These are phyloP conservation scores for Serinus canaria DNA, from an alignment of 2,113 vertebrate genomes.

Conservation along the genomic window DNA sequence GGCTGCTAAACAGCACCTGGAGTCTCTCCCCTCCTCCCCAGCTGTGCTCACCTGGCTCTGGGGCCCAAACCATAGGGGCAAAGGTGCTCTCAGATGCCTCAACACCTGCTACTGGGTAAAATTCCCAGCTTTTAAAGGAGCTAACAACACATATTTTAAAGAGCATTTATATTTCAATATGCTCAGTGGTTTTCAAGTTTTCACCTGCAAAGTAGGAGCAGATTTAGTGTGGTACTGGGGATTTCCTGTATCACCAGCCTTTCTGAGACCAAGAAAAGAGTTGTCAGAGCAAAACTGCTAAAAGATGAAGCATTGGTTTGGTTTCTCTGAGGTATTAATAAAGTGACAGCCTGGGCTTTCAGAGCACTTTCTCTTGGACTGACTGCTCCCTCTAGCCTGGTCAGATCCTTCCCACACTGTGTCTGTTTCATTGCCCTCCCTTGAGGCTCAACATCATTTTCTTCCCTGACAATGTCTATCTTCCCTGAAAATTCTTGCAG, in stretches of 20 bases:
- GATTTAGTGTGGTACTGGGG: background rate
- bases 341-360: background rate
- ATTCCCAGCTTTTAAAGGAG: background rate
- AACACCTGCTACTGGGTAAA: background rate
- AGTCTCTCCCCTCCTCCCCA: background rate
- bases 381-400: background rate
- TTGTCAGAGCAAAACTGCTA: background rate
- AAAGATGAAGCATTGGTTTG: background rate
- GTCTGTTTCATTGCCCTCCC: background rate
- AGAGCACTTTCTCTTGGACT: background rate
- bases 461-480: background rate
- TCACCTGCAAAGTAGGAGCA: background rate
- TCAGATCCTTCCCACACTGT: background rate
- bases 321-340: background rate
- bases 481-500: background rate
- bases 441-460: background rate
- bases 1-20: accelerated
- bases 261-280: background rate
- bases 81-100: background rate
- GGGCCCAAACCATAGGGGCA: accelerated
- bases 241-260: background rate
- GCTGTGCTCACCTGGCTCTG: accelerated
- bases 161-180: background rate
- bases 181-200: background rate
- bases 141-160: background rate